These are phyloP conservation scores for Perithous albicinctus DNA, from an alignment of 2,888 invertebrate genomes.

Conservation along the genomic window DNA sequence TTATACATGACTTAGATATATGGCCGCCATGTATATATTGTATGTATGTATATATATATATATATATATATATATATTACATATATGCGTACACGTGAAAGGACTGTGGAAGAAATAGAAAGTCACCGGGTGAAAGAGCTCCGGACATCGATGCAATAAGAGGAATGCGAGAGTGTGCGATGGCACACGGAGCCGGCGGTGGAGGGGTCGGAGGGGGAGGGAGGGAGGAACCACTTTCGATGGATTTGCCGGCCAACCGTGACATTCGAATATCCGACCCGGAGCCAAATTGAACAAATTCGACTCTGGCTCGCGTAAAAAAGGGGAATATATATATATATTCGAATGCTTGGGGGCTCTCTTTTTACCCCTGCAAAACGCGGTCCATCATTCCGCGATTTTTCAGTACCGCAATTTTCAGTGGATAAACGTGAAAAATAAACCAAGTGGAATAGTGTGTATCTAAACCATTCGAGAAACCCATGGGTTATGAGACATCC, in stretches of 20 bases:
- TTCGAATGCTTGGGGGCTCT: constrained; percentile 35
- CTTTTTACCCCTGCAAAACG: not conserved
- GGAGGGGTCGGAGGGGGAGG: too few relatives aligned
- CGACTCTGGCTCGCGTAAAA: constrained; percentile 20
- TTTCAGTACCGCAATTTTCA: constrained; percentile 3
- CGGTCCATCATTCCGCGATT: constrained; percentile 38
- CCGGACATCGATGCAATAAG: constrained; percentile 44
- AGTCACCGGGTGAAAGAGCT: constrained; percentile 49
- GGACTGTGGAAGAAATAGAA: constrained; percentile 43
- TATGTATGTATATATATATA: too few relatives aligned
- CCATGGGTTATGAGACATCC: too few relatives aligned
- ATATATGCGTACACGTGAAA: constrained; percentile 33
- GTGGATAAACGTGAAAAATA: not conserved
- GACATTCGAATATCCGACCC: constrained; percentile 53
- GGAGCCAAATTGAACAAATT: constrained; percentile 50
- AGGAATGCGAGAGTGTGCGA: constrained; percentile 41
- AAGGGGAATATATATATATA: constrained; percentile 18
- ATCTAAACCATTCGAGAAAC: too few relatives aligned
- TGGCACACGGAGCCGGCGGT: too few relatives aligned
- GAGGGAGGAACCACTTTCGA: constrained; percentile 59
- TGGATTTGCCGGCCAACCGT: constrained; percentile 57
- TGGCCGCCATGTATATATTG: too few relatives aligned
- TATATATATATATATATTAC: too few relatives aligned
- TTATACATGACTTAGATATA: constrained; percentile 4
- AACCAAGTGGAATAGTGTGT: too few relatives aligned